Percentiles rank a stretch among this genome's conserved stretches.
phyloP scores from a whole-genome alignment of 2,113 vertebrate species.

The Ramphastos sulfuratus region DNA sequence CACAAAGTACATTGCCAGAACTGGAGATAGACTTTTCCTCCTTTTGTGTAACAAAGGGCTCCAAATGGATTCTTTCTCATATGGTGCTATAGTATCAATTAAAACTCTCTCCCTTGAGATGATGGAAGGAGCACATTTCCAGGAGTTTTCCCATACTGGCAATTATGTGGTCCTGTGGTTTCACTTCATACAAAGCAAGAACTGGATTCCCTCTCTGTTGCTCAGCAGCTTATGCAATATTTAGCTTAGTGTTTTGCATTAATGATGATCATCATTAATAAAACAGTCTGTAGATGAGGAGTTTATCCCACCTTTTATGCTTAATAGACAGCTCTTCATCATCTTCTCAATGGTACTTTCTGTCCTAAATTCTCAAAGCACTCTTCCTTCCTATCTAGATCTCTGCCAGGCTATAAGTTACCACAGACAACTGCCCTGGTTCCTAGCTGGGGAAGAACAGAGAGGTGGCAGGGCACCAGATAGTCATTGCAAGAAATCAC shows the following conservation, averaged over 20 bases:
- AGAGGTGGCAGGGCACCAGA: not conserved
- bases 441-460: not conserved
- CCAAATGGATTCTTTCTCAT: not conserved
- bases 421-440: not conserved
- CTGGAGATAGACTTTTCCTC: not conserved
- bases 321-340: not conserved
- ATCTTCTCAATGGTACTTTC: not conserved
- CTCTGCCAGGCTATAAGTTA: not conserved
- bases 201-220: not conserved
- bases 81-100: not conserved
- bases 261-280: not conserved
- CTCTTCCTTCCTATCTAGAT: not conserved
- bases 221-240: not conserved
- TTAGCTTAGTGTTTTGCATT: not conserved
- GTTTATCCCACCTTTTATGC: not conserved
- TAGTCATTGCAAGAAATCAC: not conserved
- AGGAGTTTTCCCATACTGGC: not conserved
- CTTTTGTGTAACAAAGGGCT: not conserved
- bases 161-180: not conserved
- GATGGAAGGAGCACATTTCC: not conserved
- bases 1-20: conserved; percentile 10
- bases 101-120: not conserved
- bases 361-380: not conserved
- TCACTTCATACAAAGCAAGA: not conserved
- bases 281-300: not conserved